Evolutionary conservation across 2,113 vertebrate species (phyloP).

Genomic region (Pyrgilauda ruficollis): DNA sequence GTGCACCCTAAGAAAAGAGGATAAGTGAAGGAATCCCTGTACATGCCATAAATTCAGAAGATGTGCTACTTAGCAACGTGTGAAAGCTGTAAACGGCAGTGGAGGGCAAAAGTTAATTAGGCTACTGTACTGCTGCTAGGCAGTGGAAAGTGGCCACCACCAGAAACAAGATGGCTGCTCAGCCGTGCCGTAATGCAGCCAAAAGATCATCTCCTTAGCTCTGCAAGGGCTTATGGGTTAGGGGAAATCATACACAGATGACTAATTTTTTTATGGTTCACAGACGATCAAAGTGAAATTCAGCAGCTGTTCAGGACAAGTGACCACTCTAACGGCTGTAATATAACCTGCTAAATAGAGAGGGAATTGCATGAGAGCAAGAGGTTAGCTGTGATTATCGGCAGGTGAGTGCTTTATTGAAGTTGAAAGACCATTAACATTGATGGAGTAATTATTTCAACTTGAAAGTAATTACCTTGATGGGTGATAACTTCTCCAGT

Average conservation of each 20-base stretch:
- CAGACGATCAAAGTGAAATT: slow-evolving; percentile 82
- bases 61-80: slow-evolving; percentile 52
- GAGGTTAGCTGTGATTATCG: slow-evolving; percentile 86
- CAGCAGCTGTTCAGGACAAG: slow-evolving; percentile 88
- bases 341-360: slow-evolving; percentile 87
- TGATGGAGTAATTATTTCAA: slow-evolving; percentile 93
- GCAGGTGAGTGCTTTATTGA: slow-evolving; percentile 91
- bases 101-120: slow-evolving; percentile 72
- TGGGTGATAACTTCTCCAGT: slow-evolving; percentile 83
- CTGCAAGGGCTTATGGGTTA: slow-evolving; percentile 79
- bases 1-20: not conserved
- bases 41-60: slow-evolving; percentile 41
- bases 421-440: slow-evolving; percentile 92
- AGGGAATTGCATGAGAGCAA: slow-evolving; percentile 84
- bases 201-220: slow-evolving; percentile 67
- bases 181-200: slow-evolving; percentile 48
- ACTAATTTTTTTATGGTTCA: slow-evolving; percentile 85
- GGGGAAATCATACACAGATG: slow-evolving; percentile 81
- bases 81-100: slow-evolving; percentile 41
- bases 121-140: slow-evolving; percentile 34
- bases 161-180: slow-evolving; percentile 74
- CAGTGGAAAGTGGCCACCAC: slow-evolving; percentile 53
- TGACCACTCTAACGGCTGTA: slow-evolving; percentile 85
- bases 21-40: not conserved
- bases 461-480: slow-evolving; percentile 89